These are phyloP conservation scores for Dascillus cervinus DNA, from an alignment of 2,888 invertebrate genomes.

Conservation along the genomic window DNA sequence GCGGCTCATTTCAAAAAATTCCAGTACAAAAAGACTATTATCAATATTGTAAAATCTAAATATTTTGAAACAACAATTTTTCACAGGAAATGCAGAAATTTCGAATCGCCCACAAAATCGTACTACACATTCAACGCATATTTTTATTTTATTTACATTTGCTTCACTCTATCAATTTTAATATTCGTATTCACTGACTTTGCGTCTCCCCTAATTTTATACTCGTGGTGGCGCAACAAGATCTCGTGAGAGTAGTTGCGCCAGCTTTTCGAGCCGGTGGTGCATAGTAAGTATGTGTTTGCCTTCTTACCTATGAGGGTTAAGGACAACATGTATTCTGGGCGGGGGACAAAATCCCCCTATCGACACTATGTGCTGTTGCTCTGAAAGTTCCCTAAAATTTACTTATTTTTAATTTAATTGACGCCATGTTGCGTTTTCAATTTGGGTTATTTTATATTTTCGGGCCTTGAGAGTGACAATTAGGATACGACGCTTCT, in stretches of 20 bases:
- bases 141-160: constrained; percentile 8
- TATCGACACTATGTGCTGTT: no score
- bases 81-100: constrained; percentile 1
- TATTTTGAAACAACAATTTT: constrained; percentile 4
- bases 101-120: constrained; percentile 1
- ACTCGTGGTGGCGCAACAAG: constrained; percentile 58
- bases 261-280: constrained; percentile 31
- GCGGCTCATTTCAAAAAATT: not conserved
- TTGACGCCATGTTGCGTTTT: no score
- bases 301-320: constrained; percentile 41
- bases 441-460: no score
- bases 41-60: constrained; percentile 4
- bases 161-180: constrained; percentile 15
- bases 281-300: constrained; percentile 31
- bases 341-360: no score
- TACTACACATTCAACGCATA: no score
- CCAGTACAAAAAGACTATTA: not conserved
- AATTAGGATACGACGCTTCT: no score
- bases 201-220: constrained; percentile 48
- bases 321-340: constrained; percentile 20
- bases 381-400: no score
- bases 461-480: no score
- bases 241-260: constrained; percentile 50
- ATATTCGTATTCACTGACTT: constrained; percentile 35
- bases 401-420: no score